These are phyloP conservation scores for Holcopasites calliopsidis DNA, from an alignment of 1,140 invertebrate species.

Conservation along the genomic window DNA sequence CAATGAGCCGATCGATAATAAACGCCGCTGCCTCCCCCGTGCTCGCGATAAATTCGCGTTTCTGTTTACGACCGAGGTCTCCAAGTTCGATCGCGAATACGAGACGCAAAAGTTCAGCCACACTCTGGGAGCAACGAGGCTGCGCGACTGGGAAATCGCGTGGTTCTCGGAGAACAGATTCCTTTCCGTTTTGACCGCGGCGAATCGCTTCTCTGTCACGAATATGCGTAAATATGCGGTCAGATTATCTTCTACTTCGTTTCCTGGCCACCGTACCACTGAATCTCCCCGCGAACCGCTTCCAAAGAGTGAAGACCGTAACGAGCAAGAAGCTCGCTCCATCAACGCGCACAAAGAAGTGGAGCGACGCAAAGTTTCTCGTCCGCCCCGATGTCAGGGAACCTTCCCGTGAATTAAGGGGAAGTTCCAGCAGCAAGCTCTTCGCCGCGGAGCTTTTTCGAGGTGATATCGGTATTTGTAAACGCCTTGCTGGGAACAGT, in stretches of 20 bases:
- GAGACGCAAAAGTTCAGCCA: background rate
- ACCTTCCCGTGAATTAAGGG: background rate
- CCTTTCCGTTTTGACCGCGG: too few species aligned
- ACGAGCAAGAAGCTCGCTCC: background rate
- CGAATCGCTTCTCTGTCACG: too few species aligned
- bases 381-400: background rate
- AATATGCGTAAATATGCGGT: too few species aligned
- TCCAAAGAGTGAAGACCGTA: background rate
- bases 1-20: slow-evolving; percentile 6
- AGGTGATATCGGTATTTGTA: slow-evolving; percentile 1
- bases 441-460: background rate
- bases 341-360: background rate
- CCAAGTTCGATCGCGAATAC: slow-evolving; percentile 5
- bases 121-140: slow-evolving; percentile 18
- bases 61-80: background rate
- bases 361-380: too few species aligned
- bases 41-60: background rate
- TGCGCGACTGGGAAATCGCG: too few species aligned
- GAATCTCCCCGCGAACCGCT: background rate
- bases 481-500: background rate
- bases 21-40: background rate
- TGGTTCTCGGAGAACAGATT: too few species aligned
- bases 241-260: background rate
- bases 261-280: background rate
- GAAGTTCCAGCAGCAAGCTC: background rate